phyloP scores from a whole-genome alignment of 2,888 invertebrate species.

The Tetranychus truncatus region DNA sequence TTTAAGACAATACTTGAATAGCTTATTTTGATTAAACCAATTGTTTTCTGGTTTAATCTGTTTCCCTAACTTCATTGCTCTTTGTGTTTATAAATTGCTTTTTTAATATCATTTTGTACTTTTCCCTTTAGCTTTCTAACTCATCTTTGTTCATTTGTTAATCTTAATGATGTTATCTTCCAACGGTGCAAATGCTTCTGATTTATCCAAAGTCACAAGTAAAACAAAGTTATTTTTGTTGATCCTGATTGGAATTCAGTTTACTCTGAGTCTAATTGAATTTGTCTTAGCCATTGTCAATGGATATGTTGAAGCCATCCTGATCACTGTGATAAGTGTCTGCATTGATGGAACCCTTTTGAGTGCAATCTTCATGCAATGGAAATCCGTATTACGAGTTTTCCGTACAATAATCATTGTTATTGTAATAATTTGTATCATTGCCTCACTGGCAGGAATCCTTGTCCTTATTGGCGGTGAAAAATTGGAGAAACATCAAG shows the following conservation, averaged over 20 bases:
- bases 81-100: no score
- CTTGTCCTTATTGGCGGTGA: constrained; percentile 7
- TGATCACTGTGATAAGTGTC: constrained; percentile 6
- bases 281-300: constrained; percentile 4
- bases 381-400: constrained; percentile 3
- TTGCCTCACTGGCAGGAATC: not conserved
- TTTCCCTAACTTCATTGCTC: no score
- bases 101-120: no score
- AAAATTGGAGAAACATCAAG: constrained; percentile 1
- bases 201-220: not conserved
- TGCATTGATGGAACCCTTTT: constrained; percentile 6
- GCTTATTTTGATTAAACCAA: no score
- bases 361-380: constrained; percentile 7
- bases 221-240: constrained; percentile 3
- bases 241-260: constrained; percentile 4
- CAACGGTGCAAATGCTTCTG: not conserved
- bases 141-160: not conserved
- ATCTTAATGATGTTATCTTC: not conserved
- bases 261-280: not conserved
- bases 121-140: not conserved
- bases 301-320: constrained; percentile 7
- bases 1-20: no score
- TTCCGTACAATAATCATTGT: constrained; percentile 6
- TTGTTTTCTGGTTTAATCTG: no score
- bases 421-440: constrained; percentile 5